These are phyloP conservation scores for Prenolepis imparis DNA, from an alignment of 2,888 invertebrate species.

Conservation along the genomic window DNA sequence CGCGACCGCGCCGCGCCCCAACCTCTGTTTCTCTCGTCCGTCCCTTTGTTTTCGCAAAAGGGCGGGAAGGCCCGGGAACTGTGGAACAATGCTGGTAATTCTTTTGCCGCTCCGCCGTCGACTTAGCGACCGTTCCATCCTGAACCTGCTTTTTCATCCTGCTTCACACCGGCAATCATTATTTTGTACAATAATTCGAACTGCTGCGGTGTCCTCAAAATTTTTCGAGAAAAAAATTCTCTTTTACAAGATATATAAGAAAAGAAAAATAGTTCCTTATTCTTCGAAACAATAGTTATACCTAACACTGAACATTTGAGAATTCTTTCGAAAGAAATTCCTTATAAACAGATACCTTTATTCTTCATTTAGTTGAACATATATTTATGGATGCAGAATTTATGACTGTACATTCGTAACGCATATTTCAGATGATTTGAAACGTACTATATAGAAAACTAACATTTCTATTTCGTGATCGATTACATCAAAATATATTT, in stretches of 20 bases:
- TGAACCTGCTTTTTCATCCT: constrained; percentile 52
- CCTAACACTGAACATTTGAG: not conserved
- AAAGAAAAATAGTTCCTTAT: not conserved
- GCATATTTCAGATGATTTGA: not conserved
- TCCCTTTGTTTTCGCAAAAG: constrained; percentile 69
- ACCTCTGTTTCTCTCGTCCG: constrained; percentile 28
- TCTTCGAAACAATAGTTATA: not conserved
- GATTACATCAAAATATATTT: constrained; percentile 13
- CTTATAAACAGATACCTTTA: not conserved
- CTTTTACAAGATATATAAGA: not conserved
- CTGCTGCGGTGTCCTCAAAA: not conserved
- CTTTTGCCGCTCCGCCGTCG: constrained; percentile 63
- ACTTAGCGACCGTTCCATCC: constrained; percentile 65
- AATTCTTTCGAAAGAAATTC: not conserved
- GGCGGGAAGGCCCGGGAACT: constrained; percentile 39
- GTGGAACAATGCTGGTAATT: constrained; percentile 72
- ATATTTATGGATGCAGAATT: not conserved
- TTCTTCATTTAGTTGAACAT: not conserved
- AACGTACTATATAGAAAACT: not conserved
- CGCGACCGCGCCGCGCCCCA: constrained; percentile 48
- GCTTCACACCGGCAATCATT: constrained; percentile 10
- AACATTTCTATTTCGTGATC: not conserved
- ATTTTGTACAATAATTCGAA: constrained; percentile 45
- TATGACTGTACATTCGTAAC: not conserved
- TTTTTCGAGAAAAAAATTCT: constrained; percentile 11